Evolutionary conservation across 2,113 vertebrate species (phyloP), one percentile per base, ranked within the genome.

Genomic region (Kobus ellipsiprymnus): DNA sequence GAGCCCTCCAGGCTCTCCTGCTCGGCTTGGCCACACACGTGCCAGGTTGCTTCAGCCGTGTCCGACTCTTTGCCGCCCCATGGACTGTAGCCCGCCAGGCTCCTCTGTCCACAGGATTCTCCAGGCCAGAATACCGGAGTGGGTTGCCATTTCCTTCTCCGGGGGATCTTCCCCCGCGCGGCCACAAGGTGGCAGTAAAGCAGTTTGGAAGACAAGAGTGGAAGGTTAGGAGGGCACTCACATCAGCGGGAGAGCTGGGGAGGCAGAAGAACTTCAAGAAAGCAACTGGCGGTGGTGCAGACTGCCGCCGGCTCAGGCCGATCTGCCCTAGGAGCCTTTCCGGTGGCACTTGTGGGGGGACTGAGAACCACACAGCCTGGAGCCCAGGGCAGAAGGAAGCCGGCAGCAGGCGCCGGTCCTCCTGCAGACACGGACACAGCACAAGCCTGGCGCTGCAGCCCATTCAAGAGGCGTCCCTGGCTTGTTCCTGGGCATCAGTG

Each of bases 151-250:
- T 36, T 71, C 67, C 19, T 40, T 40, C 67, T 71, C 67, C 19
- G 1, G n/a, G 67, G 67, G 19, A 21, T 23, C 71, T 74, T 44
- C 23, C 25, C 8, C 25, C 0, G 2, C 15, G 2, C 33, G 19
- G 77, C 27, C 78, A 83, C 12, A 27, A 10, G 27, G 17, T 67
- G 78, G 78, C 48, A 83, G 59, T 33, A 83, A 64, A 83, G 27
- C 33, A 54, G 78, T 7, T 10, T 15, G 54, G 33, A 50, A 64
- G 57, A 64, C 46, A 54, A 50, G 33, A 23, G 5, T 21, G 57
- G 46, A 25, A 0, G 14, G 30, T 62, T 62, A 52, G 9, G 15
- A 7, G 0, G 30, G 36, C 0, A 29, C 21, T 46, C 30, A 50
- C 5, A 14, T 11, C 30, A 16, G 7, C 10, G 3, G 36, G 27